Percentiles rank a stretch among this genome's conserved stretches.
Evolutionary conservation across 2,888 invertebrate genomes (phyloP).

Genomic region (Brachylomia viminalis): DNA sequence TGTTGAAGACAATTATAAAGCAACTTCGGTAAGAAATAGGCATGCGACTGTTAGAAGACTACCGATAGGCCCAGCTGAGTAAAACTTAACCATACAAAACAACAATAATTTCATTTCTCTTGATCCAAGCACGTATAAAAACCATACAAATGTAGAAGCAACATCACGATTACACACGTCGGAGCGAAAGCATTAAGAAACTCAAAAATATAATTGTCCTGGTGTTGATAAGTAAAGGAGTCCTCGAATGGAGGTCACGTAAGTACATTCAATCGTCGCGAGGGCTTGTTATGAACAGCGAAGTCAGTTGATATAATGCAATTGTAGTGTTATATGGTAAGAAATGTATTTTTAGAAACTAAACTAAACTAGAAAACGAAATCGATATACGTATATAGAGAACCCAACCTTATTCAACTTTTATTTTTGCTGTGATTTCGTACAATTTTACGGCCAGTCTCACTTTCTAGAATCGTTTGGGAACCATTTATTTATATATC

Average conservation of each 20-base stretch:
- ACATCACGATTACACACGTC: slow-evolving; percentile 15
- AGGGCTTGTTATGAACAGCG: slow-evolving; percentile 54
- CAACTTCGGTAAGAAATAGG: background rate
- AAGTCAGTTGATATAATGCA: slow-evolving; percentile 48
- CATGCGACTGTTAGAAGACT: background rate
- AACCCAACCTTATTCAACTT: background rate
- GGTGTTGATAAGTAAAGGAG: slow-evolving; percentile 48
- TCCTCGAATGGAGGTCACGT: slow-evolving; percentile 62
- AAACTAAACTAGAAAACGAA: slow-evolving; percentile 33
- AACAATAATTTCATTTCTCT: background rate
- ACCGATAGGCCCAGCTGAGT: background rate
- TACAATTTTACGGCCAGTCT: background rate
- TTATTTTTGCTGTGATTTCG: slow-evolving; percentile 17
- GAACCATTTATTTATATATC: background rate
- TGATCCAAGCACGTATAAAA: background rate
- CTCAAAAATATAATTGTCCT: slow-evolving; percentile 51
- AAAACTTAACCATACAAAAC: background rate
- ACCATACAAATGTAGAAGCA: background rate
- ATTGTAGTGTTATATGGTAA: slow-evolving; percentile 28
- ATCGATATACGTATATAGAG: background rate
- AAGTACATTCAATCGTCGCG: slow-evolving; percentile 52
- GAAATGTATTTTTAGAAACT: slow-evolving; percentile 39
- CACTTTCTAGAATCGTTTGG: background rate
- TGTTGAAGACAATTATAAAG: background rate
- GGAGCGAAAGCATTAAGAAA: slow-evolving; percentile 42